A percentile compares a stretch with the other conserved stretches of the same genome.
phyloP scores from a whole-genome alignment of 2,888 invertebrate genomes.

The Belgica antarctica region DNA sequence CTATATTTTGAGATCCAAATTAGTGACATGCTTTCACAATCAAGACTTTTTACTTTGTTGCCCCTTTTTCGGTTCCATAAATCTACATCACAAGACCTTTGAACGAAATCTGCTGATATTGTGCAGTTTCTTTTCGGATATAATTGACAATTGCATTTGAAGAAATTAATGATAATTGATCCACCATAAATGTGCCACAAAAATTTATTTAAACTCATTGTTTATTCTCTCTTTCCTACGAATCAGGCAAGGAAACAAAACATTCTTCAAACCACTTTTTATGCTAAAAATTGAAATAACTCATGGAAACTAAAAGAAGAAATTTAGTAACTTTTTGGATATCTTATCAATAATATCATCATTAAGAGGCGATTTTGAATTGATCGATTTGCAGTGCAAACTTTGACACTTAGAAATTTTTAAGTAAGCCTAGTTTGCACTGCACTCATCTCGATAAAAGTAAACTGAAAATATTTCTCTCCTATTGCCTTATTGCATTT shows the following conservation, averaged over 20 bases:
- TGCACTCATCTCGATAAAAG: too few species aligned
- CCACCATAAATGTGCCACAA: conserved; percentile 29
- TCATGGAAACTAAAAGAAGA: not conserved
- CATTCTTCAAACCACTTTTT: too few species aligned
- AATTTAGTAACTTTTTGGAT: not conserved
- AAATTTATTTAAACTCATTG: conserved; percentile 12
- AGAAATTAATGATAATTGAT: not conserved
- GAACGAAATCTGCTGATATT: not conserved
- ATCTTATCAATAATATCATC: not conserved
- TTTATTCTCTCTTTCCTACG: too few species aligned
- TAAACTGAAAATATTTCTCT: too few species aligned
- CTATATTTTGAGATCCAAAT: too few species aligned
- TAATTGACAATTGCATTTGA: not conserved
- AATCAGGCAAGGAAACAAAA: not conserved
- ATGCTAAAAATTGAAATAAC: too few species aligned
- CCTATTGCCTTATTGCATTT: not conserved
- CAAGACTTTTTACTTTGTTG: too few species aligned
- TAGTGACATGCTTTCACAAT: too few species aligned
- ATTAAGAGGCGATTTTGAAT: not conserved
- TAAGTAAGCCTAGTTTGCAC: too few species aligned
- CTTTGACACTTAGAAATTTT: not conserved
- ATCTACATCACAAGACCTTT: not conserved
- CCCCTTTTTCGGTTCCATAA: conserved; percentile 2
- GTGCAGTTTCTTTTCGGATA: not conserved
- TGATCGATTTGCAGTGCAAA: not conserved